These are phyloP conservation scores for Pyxicephalus adspersus DNA, from an alignment of 2,113 vertebrate species.

Conservation along the genomic window DNA sequence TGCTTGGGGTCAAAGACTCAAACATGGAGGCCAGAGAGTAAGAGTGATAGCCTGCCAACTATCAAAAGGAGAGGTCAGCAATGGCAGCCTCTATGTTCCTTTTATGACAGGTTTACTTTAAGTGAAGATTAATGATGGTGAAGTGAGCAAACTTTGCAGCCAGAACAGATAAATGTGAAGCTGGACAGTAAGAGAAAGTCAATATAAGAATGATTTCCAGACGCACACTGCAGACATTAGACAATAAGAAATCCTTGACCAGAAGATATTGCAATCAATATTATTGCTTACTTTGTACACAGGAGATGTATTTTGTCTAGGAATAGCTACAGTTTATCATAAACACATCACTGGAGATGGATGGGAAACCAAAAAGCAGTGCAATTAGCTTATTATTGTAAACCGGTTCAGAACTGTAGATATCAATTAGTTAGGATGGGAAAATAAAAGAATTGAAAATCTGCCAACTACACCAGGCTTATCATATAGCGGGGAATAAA, in stretches of 20 bases:
- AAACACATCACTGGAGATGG: constrained; percentile 11
- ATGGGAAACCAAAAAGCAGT: not conserved
- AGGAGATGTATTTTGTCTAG: constrained; percentile 34
- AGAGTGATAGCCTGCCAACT: no score
- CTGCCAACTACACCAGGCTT: no score
- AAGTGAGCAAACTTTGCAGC: not conserved
- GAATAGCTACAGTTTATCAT: constrained; percentile 35
- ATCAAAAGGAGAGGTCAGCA: no score
- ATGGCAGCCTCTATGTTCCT: no score
- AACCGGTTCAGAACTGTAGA: constrained; percentile 16
- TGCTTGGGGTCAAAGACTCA: no score
- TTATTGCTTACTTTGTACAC: constrained; percentile 24
- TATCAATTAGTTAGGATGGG: not conserved
- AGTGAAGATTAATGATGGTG: constrained; percentile 13
- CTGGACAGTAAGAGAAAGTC: constrained; percentile 34
- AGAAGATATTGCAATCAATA: constrained; percentile 44
- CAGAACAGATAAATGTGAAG: constrained; percentile 33
- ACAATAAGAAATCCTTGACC: constrained; percentile 34
- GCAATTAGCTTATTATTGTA: constrained; percentile 11
- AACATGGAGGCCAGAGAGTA: no score
- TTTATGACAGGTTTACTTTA: not conserved
- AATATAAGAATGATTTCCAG: constrained; percentile 30
- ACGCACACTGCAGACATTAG: constrained; percentile 11
- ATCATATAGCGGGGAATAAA: no score
- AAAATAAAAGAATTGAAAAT: no score